These are phyloP conservation scores for Mimachlamys varia DNA, from an alignment of 2,888 invertebrate species.

Conservation along the genomic window DNA sequence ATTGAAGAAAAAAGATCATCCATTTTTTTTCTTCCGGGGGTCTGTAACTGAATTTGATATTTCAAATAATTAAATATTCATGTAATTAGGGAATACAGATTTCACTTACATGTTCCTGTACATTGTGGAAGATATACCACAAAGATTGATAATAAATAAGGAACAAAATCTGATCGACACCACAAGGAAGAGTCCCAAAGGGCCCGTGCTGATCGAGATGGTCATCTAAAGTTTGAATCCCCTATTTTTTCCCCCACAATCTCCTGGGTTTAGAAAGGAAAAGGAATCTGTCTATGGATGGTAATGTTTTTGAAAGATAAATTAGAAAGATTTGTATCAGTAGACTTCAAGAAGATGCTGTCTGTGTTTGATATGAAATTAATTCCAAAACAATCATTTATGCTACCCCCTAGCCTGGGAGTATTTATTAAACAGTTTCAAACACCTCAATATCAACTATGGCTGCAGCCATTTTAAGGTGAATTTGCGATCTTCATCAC, in stretches of 20 bases:
- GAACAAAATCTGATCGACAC: not conserved
- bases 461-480: not conserved
- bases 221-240: slow-evolving; percentile 17
- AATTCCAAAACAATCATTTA: not conserved
- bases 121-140: not conserved
- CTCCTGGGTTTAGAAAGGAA: not conserved
- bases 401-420: not conserved
- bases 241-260: not conserved
- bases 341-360: not conserved
- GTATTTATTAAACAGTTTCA: slow-evolving; percentile 14
- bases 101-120: not conserved
- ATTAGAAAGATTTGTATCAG: slow-evolving; percentile 18
- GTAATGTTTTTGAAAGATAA: not conserved
- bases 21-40: not conserved
- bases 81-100: not conserved
- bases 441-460: not conserved
- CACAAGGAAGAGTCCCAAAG: slow-evolving; percentile 13
- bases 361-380: slow-evolving; percentile 9
- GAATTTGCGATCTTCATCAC: slow-evolving; percentile 24
- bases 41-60: not conserved
- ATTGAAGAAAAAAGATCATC: not conserved
- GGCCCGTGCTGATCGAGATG: not conserved
- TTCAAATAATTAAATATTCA: not conserved
- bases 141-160: not conserved
- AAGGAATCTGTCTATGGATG: not conserved